Conservation (phyloP, 2,797 vertebrate genomes). For the Salarias fasciatus region DNA sequence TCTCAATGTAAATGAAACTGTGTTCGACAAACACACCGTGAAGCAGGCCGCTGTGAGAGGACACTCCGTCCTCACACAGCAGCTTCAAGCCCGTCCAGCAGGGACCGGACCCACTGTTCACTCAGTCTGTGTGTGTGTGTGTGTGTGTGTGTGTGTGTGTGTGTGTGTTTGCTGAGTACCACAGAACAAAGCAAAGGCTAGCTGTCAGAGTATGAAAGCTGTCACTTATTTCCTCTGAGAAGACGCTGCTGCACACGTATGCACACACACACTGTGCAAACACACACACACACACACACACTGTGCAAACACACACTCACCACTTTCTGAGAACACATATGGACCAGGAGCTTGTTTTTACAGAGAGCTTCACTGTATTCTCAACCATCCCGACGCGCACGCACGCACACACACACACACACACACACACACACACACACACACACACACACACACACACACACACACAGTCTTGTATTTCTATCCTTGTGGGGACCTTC, state of each 20-base stretch:
- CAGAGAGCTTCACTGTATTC: constrained; percentile 22
- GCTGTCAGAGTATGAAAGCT: constrained; percentile 25
- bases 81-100: constrained; percentile 9
- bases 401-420: no score
- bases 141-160: neutral
- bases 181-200: constrained; percentile 13
- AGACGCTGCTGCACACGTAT: neutral
- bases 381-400: neutral
- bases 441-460: constrained; percentile 22
- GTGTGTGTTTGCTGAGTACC: constrained; percentile 7
- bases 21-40: no score
- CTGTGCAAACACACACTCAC: neutral
- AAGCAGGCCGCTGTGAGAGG: no score
- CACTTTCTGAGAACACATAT: constrained; percentile 1
- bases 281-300: constrained; percentile 2
- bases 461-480: no score
- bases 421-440: neutral
- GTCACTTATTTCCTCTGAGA: constrained; percentile 18
- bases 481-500: no score
- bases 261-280: constrained; percentile 10
- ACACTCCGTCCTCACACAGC: neutral
- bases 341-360: constrained; percentile 4
- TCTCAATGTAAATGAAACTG: no score
- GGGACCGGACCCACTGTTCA: constrained; percentile 13
- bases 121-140: neutral